phyloP scores from a whole-genome alignment of 2,888 invertebrate species.

The Flexamia atlantica region DNA sequence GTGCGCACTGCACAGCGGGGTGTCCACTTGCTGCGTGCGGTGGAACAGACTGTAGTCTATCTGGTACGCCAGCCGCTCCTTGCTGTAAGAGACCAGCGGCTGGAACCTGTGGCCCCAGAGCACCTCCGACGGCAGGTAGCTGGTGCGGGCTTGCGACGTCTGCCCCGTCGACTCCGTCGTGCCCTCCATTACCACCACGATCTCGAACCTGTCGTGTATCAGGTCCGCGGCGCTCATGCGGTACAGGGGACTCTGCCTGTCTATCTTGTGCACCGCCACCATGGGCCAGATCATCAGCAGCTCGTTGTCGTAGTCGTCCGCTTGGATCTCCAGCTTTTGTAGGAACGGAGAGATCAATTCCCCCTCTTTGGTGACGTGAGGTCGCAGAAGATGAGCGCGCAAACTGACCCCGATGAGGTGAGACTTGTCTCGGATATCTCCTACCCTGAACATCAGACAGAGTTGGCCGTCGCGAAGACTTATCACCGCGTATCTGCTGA shows the following conservation, averaged over 20 bases:
- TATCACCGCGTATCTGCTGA: constrained; percentile 90
- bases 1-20: constrained; percentile 92
- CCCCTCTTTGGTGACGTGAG: constrained; percentile 89
- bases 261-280: constrained; percentile 94
- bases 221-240: constrained; percentile 93
- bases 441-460: constrained; percentile 94
- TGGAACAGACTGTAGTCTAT: constrained; percentile 95
- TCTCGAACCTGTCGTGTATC: constrained; percentile 89
- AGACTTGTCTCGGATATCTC: constrained; percentile 93
- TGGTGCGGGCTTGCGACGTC: constrained; percentile 79
- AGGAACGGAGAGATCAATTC: constrained; percentile 78
- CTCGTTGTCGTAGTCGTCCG: constrained; percentile 91
- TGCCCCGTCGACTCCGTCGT: constrained; percentile 81
- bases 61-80: constrained; percentile 76
- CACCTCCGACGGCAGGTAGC: constrained; percentile 88
- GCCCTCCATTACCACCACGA: constrained; percentile 93
- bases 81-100: constrained; percentile 76
- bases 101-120: constrained; percentile 90
- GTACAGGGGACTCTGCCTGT: constrained; percentile 90
- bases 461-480: constrained; percentile 91
- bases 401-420: constrained; percentile 96
- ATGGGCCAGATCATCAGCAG: constrained; percentile 98
- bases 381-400: constrained; percentile 89
- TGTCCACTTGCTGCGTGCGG: constrained; percentile 93
- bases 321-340: constrained; percentile 79